Conservation (phyloP, 2,888 invertebrate species). For the Drosophila pegasa region DNA sequence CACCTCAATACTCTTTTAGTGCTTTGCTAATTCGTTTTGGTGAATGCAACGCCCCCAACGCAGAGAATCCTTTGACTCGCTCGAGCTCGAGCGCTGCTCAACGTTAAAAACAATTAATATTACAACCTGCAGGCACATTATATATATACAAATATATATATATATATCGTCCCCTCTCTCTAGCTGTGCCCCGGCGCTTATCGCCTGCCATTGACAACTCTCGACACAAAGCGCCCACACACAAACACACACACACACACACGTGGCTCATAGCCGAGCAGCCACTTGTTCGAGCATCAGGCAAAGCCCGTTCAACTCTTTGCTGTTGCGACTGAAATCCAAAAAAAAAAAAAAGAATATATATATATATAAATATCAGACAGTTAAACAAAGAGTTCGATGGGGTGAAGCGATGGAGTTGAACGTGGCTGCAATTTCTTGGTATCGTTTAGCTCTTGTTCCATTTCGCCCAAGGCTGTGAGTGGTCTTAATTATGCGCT, state of each 20-base stretch:
- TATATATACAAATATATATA: constrained; percentile 46
- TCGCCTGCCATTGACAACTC: constrained; percentile 75
- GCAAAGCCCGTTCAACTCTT: constrained; percentile 7
- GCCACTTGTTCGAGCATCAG: constrained; percentile 26
- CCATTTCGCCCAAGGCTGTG: constrained; percentile 34
- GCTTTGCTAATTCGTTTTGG: constrained; percentile 16
- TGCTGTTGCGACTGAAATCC: constrained; percentile 37
- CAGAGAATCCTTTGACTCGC: constrained; percentile 54
- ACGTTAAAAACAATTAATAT: constrained; percentile 75
- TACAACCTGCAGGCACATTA: constrained; percentile 79
- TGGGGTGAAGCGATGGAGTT: neutral
- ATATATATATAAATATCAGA: constrained; percentile 15
- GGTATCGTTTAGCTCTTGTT: constrained; percentile 17
- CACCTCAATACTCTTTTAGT: constrained; percentile 11
- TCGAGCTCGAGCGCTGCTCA: constrained; percentile 44
- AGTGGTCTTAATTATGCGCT: constrained; percentile 53
- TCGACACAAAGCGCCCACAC: constrained; percentile 28
- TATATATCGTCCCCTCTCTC: constrained; percentile 10
- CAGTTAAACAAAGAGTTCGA: constrained; percentile 18
- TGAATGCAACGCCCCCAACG: constrained; percentile 18
- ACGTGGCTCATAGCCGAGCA: constrained; percentile 12
- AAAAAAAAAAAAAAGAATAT: constrained; percentile 14
- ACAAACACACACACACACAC: neutral
- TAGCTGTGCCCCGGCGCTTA: constrained; percentile 37
- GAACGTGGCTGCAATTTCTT: neutral